These are phyloP conservation scores for Zonitis immaculata DNA, from an alignment of 2,888 invertebrate species.

Conservation along the genomic window DNA sequence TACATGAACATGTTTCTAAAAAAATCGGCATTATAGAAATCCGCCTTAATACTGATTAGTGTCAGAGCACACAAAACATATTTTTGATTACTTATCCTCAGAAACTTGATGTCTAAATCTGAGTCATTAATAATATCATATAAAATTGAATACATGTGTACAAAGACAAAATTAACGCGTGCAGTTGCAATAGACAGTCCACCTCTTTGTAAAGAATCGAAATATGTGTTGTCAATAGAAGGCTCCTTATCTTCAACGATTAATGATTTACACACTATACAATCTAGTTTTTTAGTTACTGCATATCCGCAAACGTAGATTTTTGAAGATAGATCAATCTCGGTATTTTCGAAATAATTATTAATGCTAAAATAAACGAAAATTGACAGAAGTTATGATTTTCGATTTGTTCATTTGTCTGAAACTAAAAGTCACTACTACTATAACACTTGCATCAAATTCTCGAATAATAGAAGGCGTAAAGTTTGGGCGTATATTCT, in stretches of 20 bases:
- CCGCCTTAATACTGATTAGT: no score
- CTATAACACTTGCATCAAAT: no score
- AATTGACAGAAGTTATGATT: background rate
- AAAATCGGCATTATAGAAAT: no score
- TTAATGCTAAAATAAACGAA: slow-evolving; percentile 6
- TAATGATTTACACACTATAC: background rate
- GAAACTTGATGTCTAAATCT: background rate
- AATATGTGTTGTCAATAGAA: slow-evolving; percentile 2
- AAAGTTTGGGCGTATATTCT: slow-evolving; percentile 1
- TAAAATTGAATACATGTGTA: slow-evolving; percentile 2
- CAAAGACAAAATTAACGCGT: background rate
- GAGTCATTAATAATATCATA: background rate
- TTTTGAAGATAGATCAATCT: slow-evolving; percentile 7
- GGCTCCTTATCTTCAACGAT: slow-evolving; percentile 1
- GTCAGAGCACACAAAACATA: background rate
- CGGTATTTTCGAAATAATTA: slow-evolving; percentile 1
- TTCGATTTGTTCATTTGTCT: background rate
- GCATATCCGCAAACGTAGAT: slow-evolving; percentile 8
- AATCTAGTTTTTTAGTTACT: background rate
- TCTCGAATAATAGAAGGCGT: background rate
- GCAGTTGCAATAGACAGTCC: slow-evolving; percentile 4
- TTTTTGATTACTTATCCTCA: background rate
- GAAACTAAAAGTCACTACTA: no score
- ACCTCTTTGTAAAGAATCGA: slow-evolving; percentile 8
- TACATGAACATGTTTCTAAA: no score